Base-by-base conservation (phyloP, 2,113 vertebrate genomes). In the Plotosus lineatus region DNA sequence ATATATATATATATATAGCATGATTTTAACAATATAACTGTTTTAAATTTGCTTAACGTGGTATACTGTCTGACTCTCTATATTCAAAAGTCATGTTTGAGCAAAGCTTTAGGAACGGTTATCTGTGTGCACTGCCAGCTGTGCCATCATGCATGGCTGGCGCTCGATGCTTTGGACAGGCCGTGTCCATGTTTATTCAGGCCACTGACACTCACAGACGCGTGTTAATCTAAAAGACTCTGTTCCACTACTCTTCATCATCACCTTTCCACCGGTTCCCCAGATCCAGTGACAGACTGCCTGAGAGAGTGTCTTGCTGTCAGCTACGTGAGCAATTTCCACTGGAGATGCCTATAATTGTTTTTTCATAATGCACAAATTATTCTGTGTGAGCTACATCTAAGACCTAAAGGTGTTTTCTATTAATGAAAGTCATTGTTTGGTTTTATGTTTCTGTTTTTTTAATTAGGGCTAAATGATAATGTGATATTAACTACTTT, bases 101-200 rank as follows among this genome's bases (percentile, higher is more conserved):
- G 26, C 68, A 17, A 69, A 75, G 69, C 23, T 75, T 75, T 75
- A 28, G 53, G 10, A 40, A 17, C 33, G 15, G 38, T 75, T n/a
- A 68, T 42, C 46, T 42, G n/a, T 65, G 40, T 50, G 77, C 33
- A 7, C 28, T 48, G 55, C 60, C 81, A 87, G 79, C 80, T 83
- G 83, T 46, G 46, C 55, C 21, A 26, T 83, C 85, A 85, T 17
- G 81, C 83, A 74, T 75, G 85, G 65, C 28, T 78, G 80, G 79
- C 31, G 11, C 53, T 48, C 33, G 51, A 28, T 40, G 46, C 55
- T 81, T 73, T 55, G 33, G 76, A 46, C 60, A 50, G 42, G 55
- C 65, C 21, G 44, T 75, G 75, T 80, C 75, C 65, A 66, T 72
- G 76, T 66, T 46, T 75, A 77, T 78, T 85, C 72, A 80, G 74